phyloP scores from a whole-genome alignment of 2,888 invertebrate genomes.

The Lasioglossum malachurum region DNA sequence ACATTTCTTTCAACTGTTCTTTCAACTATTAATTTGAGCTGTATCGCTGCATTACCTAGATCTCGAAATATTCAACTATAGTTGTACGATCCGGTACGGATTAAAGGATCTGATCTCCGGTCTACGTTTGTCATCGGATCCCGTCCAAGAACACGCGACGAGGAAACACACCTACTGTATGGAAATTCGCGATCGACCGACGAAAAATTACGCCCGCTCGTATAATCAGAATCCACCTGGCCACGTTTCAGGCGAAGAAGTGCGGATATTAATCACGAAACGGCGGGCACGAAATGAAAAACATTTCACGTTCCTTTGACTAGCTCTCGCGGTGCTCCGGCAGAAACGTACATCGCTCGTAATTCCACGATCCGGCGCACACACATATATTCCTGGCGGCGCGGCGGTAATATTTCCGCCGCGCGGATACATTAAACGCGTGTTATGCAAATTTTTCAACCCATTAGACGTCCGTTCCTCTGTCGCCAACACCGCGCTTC shows the following conservation, averaged over 20 bases:
- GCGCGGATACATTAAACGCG: constrained; percentile 48
- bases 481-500: constrained; percentile 23
- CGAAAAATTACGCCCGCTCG: neutral
- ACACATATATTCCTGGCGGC: neutral
- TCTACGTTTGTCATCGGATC: neutral
- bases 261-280: constrained; percentile 42
- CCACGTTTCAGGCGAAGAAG: neutral
- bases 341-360: neutral
- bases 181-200: neutral
- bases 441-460: constrained; percentile 63
- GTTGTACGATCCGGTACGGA: neutral
- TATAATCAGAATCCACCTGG: neutral
- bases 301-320: constrained; percentile 24
- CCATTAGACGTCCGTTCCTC: constrained; percentile 55
- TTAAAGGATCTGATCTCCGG: neutral
- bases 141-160: neutral
- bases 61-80: neutral
- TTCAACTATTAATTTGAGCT: no score
- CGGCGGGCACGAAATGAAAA: constrained; percentile 26
- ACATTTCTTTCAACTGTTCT: neutral
- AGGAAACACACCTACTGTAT: no score
- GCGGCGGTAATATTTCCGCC: constrained; percentile 31
- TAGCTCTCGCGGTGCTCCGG: neutral
- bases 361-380: constrained; percentile 38
- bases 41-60: neutral